Percentiles rank a stretch among this genome's conserved stretches.
Conservation (phyloP, 2,797 vertebrate genomes). For the Urosaurus nigricauda region DNA sequence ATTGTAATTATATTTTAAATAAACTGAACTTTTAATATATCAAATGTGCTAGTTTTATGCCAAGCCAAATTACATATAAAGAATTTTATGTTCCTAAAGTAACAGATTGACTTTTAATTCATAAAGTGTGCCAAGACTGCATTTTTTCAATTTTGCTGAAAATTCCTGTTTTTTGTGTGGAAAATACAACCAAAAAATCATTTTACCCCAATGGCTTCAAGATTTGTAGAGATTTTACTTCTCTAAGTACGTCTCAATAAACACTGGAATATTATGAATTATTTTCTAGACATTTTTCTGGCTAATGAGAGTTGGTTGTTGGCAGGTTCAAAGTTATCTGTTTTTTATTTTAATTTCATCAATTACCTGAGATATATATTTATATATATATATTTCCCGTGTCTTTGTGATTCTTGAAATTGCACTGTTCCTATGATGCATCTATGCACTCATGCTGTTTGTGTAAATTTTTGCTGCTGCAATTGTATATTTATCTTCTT, state of each 20-base stretch:
- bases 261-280: not conserved
- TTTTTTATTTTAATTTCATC: not conserved
- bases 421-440: not conserved
- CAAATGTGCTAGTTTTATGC: too few species aligned
- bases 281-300: not conserved
- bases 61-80: too few species aligned
- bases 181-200: too few species aligned
- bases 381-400: not conserved
- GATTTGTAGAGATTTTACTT: too few species aligned
- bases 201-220: too few species aligned
- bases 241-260: not conserved
- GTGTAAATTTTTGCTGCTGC: not conserved
- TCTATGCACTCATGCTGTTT: not conserved
- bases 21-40: too few species aligned
- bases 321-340: not conserved
- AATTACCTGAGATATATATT: not conserved
- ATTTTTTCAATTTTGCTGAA: too few species aligned
- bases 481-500: not conserved
- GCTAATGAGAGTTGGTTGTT: not conserved
- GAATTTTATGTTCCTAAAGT: too few species aligned
- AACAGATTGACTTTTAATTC: too few species aligned
- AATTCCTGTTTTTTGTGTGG: too few species aligned
- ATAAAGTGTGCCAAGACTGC: too few species aligned
- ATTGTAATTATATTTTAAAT: too few species aligned
- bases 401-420: not conserved